Conservation (phyloP, 2,888 invertebrate species). For the Psylliodes chrysocephalus region DNA sequence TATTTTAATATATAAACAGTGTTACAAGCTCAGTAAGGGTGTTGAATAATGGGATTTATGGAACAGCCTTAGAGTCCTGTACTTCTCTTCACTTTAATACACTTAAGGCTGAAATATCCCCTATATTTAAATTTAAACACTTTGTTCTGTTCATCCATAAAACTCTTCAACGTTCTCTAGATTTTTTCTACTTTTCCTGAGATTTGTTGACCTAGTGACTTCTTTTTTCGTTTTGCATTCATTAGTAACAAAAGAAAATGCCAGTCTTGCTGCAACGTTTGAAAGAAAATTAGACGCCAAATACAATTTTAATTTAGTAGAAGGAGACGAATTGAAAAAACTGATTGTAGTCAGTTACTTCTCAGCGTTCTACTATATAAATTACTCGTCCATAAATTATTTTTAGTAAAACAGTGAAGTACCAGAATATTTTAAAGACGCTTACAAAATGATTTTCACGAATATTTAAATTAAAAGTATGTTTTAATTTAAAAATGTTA, state of each 20-base stretch:
- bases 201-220: constrained; percentile 8
- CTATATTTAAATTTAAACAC: neutral
- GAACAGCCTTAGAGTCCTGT: neutral
- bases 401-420: too few species aligned
- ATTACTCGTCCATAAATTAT: too few species aligned
- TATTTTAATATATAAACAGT: too few species aligned
- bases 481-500: too few species aligned
- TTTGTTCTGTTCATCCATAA: neutral
- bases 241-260: constrained; percentile 14
- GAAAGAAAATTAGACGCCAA: constrained; percentile 1
- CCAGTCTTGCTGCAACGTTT: neutral
- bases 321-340: neutral
- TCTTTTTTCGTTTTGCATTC: constrained; percentile 4
- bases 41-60: too few species aligned
- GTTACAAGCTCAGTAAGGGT: too few species aligned
- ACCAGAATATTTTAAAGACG: too few species aligned
- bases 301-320: constrained; percentile 4
- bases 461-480: too few species aligned
- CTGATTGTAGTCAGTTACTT: neutral
- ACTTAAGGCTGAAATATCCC: neutral
- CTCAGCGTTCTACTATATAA: neutral
- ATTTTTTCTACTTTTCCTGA: constrained; percentile 1
- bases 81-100: neutral
- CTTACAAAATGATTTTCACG: too few species aligned
- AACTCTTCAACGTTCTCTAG: neutral